Base-by-base conservation (phyloP, 2,888 invertebrate genomes). In the Ophion ellenae region DNA sequence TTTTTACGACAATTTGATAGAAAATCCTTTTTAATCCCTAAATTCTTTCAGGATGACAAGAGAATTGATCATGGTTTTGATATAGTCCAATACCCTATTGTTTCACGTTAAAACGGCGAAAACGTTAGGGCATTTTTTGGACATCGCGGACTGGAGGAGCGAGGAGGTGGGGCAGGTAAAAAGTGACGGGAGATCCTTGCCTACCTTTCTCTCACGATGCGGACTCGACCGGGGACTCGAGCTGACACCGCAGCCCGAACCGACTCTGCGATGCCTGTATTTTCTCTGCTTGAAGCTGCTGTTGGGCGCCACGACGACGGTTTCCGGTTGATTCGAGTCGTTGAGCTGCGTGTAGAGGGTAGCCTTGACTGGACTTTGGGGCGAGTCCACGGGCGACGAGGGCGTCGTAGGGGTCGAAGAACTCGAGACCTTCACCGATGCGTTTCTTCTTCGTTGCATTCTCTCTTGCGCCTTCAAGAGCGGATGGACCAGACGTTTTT, bases 171-270 rank as follows among this genome's bases (percentile, higher is more conserved):
- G 11, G n/a, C n/a, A 32, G 32, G 28, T 36, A 4, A 36, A 57
- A 36, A 1, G 36, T 20, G 20, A 40, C 53, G 28, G 9, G 7
- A 47, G 20, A 40, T 71, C 69, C 63, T 17, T 70, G 61, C 77
- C 83, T 87, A 95, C 95, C 84, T 95, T 95, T 88, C 95, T 93
- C 89, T 95, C 95, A n/a, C 95, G 94, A 88, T 94, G 94, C 64
- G 95, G 95, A 90, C 95, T 95, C 64, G 94, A 94, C 89, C 95
- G 94, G 40, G 93, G 93, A 75, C 94, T 94, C 71, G 93, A 92
- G 89, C 95, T 95, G 5, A 95, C 95, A 20, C 96, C 95, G 4
- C 96, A 96, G 32, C 96, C 96, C 0, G 96, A 96, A 61, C 95
- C 96, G 17, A 95, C 95, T 84, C 96, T 94, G 84, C 96, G 95